A percentile compares a stretch with the other conserved stretches of the same genome.
Evolutionary conservation across 64 coral and sea anemone species (phyloP).

Genomic region (Cladopsammia gracilis): DNA sequence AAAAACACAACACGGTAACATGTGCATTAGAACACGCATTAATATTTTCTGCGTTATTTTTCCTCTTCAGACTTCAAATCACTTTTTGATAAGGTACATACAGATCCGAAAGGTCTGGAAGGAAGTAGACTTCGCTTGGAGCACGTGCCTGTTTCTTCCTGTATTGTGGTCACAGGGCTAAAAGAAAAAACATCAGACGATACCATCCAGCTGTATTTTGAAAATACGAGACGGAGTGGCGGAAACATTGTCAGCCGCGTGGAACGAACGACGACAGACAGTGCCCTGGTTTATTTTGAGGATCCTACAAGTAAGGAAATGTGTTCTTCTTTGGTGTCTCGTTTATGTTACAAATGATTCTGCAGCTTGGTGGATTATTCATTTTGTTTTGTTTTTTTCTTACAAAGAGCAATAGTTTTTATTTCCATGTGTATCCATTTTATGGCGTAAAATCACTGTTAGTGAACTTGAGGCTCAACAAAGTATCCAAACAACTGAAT

Average conservation of each 20-base stretch:
- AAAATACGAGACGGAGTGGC: neutral
- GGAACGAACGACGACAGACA: neutral
- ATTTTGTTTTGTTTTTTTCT: too few species aligned
- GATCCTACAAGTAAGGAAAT: neutral
- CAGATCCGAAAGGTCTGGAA: neutral
- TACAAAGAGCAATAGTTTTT: too few species aligned
- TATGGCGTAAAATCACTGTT: too few species aligned
- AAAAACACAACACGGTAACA: too few species aligned
- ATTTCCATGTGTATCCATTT: too few species aligned
- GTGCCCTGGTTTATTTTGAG: conserved; percentile 20
- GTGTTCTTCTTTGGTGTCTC: too few species aligned
- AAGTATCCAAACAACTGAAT: too few species aligned
- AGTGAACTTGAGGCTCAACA: too few species aligned
- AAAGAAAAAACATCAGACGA: neutral
- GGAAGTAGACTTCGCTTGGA: conserved; percentile 38
- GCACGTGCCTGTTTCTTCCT: neutral
- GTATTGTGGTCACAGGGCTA: conserved; percentile 8
- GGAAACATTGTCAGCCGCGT: conserved; percentile 1
- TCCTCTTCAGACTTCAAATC: neutral
- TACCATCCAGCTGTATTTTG: conserved; percentile 39
- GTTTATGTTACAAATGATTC: too few species aligned
- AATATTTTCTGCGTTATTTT: too few species aligned
- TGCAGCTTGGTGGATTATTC: too few species aligned
- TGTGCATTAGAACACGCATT: too few species aligned
- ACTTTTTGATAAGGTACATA: neutral